Percentiles rank a stretch among this genome's conserved stretches.
These are phyloP conservation scores for Teleogryllus oceanicus DNA, from an alignment of 2,888 invertebrate species.

Conservation along the genomic window DNA sequence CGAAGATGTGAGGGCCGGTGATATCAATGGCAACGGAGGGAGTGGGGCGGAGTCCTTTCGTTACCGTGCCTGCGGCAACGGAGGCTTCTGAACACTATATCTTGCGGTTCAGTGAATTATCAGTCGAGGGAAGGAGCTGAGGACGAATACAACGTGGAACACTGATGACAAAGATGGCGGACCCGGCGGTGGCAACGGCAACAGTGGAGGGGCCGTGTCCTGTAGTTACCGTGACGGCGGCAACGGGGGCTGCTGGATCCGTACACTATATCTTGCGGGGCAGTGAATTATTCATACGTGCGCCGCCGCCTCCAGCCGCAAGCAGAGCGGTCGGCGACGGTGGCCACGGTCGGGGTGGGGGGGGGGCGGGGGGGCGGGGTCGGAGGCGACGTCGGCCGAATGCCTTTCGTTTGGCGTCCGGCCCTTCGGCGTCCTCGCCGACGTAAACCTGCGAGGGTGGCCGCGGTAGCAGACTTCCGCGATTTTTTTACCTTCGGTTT, in stretches of 20 bases:
- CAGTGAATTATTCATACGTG: neutral
- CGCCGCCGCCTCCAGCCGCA: neutral
- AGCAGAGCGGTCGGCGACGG: neutral
- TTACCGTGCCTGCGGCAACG: neutral
- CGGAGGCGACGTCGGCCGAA: neutral
- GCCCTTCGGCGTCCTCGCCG: too few species aligned
- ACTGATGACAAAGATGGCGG: too few species aligned
- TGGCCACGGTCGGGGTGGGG: neutral
- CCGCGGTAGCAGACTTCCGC: too few species aligned
- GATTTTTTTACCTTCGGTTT: too few species aligned
- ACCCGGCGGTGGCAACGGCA: too few species aligned
- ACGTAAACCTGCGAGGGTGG: too few species aligned
- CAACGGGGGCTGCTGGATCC: neutral
- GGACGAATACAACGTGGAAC: too few species aligned
- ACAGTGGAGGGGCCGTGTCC: neutral
- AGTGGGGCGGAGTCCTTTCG: neutral
- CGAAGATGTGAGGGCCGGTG: too few species aligned
- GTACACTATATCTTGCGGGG: slow-evolving; percentile 10
- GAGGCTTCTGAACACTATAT: neutral
- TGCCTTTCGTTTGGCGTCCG: too few species aligned
- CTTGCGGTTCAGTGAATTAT: neutral
- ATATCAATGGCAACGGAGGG: too few species aligned
- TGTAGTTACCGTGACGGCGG: neutral
- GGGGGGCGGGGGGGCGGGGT: neutral
- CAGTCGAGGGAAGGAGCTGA: too few species aligned